phyloP scores from a whole-genome alignment of 2,888 invertebrate species.

The Metopia argyrocephala region DNA sequence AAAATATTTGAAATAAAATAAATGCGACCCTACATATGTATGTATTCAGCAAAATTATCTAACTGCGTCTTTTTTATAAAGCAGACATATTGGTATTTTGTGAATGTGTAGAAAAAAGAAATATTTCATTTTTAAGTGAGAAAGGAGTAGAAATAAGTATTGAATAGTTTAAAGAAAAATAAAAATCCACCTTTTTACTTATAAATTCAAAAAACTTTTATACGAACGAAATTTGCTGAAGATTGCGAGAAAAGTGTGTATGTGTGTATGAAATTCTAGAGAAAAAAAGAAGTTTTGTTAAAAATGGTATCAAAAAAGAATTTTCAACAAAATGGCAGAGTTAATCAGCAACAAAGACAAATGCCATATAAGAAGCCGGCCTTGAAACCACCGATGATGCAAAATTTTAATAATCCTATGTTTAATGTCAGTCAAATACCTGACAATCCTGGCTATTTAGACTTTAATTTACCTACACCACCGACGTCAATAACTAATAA shows the following conservation, averaged over 20 bases:
- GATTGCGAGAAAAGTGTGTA: conserved; percentile 31
- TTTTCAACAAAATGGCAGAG: conserved; percentile 70
- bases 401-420: conserved; percentile 70
- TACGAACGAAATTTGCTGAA: conserved; percentile 25
- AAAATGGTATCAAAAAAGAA: conserved; percentile 70
- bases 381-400: conserved; percentile 65
- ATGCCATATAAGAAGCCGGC: conserved; percentile 72
- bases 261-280: conserved; percentile 1
- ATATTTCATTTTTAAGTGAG: conserved; percentile 8
- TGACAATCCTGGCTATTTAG: conserved; percentile 78
- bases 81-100: conserved; percentile 54
- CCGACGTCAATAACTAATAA: conserved; percentile 61
- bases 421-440: conserved; percentile 77
- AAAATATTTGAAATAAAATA: background rate
- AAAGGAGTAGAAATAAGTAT: conserved; percentile 17
- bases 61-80: conserved; percentile 53
- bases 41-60: conserved; percentile 58
- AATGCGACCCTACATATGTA: conserved; percentile 12
- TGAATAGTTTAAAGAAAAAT: conserved; percentile 24
- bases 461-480: conserved; percentile 74
- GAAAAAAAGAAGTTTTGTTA: background rate
- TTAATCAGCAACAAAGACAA: conserved; percentile 66
- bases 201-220: conserved; percentile 23
- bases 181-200: conserved; percentile 43
- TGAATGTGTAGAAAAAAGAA: conserved; percentile 33